phyloP scores from a whole-genome alignment of 2,888 invertebrate genomes.

The Entomobrya proxima region DNA sequence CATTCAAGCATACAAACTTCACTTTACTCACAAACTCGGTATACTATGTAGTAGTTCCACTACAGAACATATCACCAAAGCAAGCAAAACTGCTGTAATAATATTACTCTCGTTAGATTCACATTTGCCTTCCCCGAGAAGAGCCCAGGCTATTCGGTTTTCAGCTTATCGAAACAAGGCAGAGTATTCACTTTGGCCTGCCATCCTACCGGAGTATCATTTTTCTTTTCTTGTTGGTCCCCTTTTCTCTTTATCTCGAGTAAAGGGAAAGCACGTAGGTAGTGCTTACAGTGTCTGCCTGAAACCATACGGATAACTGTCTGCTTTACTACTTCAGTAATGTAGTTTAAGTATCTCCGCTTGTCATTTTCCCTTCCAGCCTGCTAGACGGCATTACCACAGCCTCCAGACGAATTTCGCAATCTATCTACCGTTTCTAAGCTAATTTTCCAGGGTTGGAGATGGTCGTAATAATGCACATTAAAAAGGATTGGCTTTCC shows the following conservation, averaged over 20 bases:
- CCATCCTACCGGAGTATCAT: not conserved
- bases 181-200: not conserved
- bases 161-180: not conserved
- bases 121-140: constrained; percentile 21
- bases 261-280: not conserved
- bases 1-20: constrained; percentile 27
- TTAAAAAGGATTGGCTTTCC: not conserved
- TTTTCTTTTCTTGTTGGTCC: not conserved
- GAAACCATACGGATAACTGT: constrained; percentile 13
- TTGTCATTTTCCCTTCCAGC: constrained; percentile 34
- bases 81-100: constrained; percentile 26
- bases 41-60: not conserved
- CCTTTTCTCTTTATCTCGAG: constrained; percentile 21
- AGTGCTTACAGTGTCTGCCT: not conserved
- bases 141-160: not conserved
- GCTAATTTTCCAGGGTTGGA: constrained; percentile 28
- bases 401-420: constrained; percentile 20
- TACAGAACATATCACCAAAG: too few relatives aligned
- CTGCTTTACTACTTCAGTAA: constrained; percentile 14
- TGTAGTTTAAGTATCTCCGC: constrained; percentile 23
- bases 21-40: not conserved
- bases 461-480: constrained; percentile 12
- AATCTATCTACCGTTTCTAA: constrained; percentile 19
- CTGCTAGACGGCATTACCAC: constrained; percentile 29
- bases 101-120: constrained; percentile 59